Percentiles rank a stretch among this genome's conserved stretches.
These are phyloP conservation scores for Clarias batrachus DNA, from an alignment of 2,113 vertebrate genomes.

Conservation along the genomic window DNA sequence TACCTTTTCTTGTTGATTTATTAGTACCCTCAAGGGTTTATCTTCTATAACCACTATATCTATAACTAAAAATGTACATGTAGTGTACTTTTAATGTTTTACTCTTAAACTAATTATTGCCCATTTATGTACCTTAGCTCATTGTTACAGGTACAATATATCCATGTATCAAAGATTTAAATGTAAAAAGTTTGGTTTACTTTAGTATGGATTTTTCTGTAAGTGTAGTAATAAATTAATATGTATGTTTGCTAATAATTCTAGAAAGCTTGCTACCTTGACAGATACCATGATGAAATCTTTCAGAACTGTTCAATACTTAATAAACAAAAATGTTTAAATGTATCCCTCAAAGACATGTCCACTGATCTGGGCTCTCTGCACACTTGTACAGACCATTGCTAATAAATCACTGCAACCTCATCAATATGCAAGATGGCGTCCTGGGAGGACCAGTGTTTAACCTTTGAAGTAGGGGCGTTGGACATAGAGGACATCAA, in stretches of 20 bases:
- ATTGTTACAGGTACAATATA: background rate
- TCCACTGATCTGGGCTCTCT: background rate
- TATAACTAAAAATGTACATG: background rate
- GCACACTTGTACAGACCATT: background rate
- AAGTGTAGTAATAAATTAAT: background rate
- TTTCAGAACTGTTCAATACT: background rate
- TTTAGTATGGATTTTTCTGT: background rate
- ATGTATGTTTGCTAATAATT: background rate
- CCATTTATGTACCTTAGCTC: background rate
- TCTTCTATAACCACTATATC: background rate
- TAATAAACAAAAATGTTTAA: background rate
- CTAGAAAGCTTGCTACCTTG: background rate
- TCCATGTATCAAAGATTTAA: background rate
- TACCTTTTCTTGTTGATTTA: background rate
- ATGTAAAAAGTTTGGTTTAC: background rate
- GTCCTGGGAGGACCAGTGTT: constrained; percentile 5
- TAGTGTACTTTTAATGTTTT: background rate
- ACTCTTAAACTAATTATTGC: background rate
- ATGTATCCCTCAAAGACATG: background rate
- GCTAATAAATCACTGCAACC: constrained; percentile 29
- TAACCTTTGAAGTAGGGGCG: background rate
- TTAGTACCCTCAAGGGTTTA: background rate
- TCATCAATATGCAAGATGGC: constrained; percentile 27
- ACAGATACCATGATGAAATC: background rate
- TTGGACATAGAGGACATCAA: background rate